Base-by-base conservation (phyloP, 2,888 invertebrate genomes). In the Alloscopus bannaensis region DNA sequence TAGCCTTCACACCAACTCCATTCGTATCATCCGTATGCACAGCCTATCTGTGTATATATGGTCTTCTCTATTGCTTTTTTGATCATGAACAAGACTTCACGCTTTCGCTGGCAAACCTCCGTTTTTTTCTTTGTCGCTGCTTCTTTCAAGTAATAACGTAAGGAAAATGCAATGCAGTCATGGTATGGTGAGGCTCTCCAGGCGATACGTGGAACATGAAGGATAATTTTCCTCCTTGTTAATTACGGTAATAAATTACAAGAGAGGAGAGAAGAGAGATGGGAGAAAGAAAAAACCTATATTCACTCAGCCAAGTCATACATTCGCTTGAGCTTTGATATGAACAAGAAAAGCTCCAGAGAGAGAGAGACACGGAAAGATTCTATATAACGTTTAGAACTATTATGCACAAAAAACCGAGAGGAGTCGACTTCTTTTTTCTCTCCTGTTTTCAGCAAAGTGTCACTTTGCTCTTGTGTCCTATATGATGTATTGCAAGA, bases 191-290 rank as follows among this genome's bases (percentile, higher is more conserved):
- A 24, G 8, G 18, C 45, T 64, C 64, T 64, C 64, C 42, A 45
- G 47, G 45, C 45, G 64, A 64, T 64, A 64, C 64, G 62, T 60
- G 73, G 73, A 80, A 80, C 80, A 80, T 64, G 82, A 80, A 82
- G 80, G 82, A 82, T 80, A 82, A 82, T 82, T 82, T 82, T 82
- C 82, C 82, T 82, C 78, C 76, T 82, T 82, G 82, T 82, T 82
- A 82, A 82, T 82, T 82, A 82, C 82, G 77, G 77, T 80, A 77
- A 82, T 82, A 82, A 82, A 82, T 82, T 82, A 82, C 80, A 45
- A 66, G 45, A 24, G 59, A 40, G 22, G 40, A 50, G 59, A 2
- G 26, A 52, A 50, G 47, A 47, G 29, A 60, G 55, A 50, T 28
- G 64, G 29, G 55, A 65, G 60, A 50, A 52, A 20, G 26, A 59